These are phyloP conservation scores for Drosophila villosipedis DNA, from an alignment of 2,888 invertebrate genomes.

Conservation along the genomic window DNA sequence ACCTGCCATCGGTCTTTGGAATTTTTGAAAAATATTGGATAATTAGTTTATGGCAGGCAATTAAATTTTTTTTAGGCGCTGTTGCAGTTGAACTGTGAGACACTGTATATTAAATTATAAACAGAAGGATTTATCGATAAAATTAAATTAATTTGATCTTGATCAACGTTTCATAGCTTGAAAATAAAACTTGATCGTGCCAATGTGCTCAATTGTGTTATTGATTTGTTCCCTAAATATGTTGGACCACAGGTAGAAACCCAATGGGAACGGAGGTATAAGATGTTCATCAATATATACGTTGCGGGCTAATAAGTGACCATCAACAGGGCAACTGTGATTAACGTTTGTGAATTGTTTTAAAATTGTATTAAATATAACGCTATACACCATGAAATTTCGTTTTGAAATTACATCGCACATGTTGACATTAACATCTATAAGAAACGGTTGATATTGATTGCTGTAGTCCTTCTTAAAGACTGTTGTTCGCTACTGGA, in stretches of 20 bases:
- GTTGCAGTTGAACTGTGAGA: too few relatives aligned
- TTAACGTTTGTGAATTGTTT: conserved; percentile 43
- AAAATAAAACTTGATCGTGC: not conserved
- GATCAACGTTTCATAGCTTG: not conserved
- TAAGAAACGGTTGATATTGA: conserved; percentile 50
- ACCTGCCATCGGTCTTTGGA: too few relatives aligned
- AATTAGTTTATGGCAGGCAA: too few relatives aligned
- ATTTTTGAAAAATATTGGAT: too few relatives aligned
- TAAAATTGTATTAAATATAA: not conserved
- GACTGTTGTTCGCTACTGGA: conserved; percentile 9
- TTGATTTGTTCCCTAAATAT: not conserved
- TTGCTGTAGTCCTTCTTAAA: conserved; percentile 52
- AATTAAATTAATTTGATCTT: not conserved
- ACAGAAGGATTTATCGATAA: not conserved
- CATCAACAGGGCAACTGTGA: conserved; percentile 45
- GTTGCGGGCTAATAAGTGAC: not conserved
- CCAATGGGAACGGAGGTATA: too few relatives aligned
- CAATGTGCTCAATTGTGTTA: not conserved
- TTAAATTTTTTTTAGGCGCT: too few relatives aligned
- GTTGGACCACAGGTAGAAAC: too few relatives aligned
- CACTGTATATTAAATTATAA: too few relatives aligned
- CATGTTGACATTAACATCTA: conserved; percentile 39
- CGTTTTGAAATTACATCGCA: conserved; percentile 41
- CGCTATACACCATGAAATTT: conserved; percentile 24
- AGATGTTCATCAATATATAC: too few relatives aligned